Conservation (phyloP, 2,888 invertebrate species). For the Neoaliturus tenellus region DNA sequence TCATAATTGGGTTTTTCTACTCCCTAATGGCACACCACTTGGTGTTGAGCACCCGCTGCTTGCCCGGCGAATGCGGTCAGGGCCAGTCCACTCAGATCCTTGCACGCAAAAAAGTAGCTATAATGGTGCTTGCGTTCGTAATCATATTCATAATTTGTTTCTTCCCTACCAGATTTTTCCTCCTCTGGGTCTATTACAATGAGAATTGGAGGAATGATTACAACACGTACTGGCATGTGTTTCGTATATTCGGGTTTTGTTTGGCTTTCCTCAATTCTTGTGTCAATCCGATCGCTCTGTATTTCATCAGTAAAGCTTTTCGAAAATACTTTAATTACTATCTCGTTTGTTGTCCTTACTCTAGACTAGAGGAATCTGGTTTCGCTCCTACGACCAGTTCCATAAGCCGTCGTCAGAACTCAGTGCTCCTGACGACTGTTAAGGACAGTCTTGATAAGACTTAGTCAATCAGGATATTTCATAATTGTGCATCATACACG, state of each 20-base stretch:
- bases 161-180: conserved; percentile 87
- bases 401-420: conserved; percentile 27
- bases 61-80: conserved; percentile 84
- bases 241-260: conserved; percentile 89
- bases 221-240: conserved; percentile 85
- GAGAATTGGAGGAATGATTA: conserved; percentile 79
- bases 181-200: conserved; percentile 88
- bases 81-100: conserved; percentile 71
- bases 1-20: conserved; percentile 91
- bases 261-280: conserved; percentile 93
- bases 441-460: conserved; percentile 32
- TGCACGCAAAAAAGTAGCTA: conserved; percentile 76
- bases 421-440: not conserved
- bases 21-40: conserved; percentile 91
- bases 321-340: conserved; percentile 85
- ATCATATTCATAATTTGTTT: conserved; percentile 92
- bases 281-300: conserved; percentile 78
- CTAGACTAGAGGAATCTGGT: conserved; percentile 59
- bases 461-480: no score
- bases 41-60: conserved; percentile 85
- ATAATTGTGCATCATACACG: no score
- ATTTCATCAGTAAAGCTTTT: conserved; percentile 89
- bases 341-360: conserved; percentile 75
- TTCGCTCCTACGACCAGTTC: conserved; percentile 8
- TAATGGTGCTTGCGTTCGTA: conserved; percentile 93